A percentile compares a stretch with the other conserved stretches of the same genome.
These are phyloP conservation scores for Drosophila picticornis DNA, from an alignment of 2,888 invertebrate genomes.

Conservation along the genomic window DNA sequence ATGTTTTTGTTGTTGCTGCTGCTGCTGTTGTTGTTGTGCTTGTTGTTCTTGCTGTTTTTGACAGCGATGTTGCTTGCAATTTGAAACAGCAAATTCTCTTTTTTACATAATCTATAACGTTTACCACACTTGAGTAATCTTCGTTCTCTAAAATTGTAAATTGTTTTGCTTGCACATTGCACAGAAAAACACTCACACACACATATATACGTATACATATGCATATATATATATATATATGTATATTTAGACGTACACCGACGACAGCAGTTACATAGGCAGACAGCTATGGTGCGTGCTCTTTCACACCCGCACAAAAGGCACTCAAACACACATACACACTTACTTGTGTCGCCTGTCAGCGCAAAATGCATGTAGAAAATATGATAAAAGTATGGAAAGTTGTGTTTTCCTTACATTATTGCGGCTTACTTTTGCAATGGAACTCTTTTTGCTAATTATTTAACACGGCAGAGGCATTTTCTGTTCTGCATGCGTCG, in stretches of 20 bases:
- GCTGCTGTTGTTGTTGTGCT: slow-evolving; percentile 41
- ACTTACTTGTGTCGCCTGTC: slow-evolving; percentile 29
- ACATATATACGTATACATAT: not conserved
- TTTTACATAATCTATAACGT: slow-evolving; percentile 32
- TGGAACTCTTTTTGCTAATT: slow-evolving; percentile 61
- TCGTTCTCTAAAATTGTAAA: slow-evolving; percentile 51
- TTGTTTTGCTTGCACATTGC: slow-evolving; percentile 66
- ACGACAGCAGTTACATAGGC: slow-evolving; percentile 51
- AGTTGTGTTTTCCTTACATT: slow-evolving; percentile 46
- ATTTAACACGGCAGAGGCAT: slow-evolving; percentile 64
- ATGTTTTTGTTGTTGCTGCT: slow-evolving; percentile 58
- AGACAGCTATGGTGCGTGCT: slow-evolving; percentile 58
- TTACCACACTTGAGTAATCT: slow-evolving; percentile 32
- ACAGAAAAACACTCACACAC: slow-evolving; percentile 33
- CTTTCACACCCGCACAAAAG: slow-evolving; percentile 57
- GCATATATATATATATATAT: not conserved
- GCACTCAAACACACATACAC: slow-evolving; percentile 19
- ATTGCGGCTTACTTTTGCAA: slow-evolving; percentile 58
- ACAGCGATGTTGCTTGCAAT: slow-evolving; percentile 26
- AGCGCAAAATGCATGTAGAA: slow-evolving; percentile 55
- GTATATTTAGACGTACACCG: slow-evolving; percentile 23
- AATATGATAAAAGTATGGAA: slow-evolving; percentile 55
- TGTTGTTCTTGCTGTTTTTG: slow-evolving; percentile 22
- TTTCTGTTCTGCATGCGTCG: slow-evolving; percentile 69
- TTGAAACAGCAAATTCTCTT: slow-evolving; percentile 16